These are phyloP conservation scores for Loriculus beryllinus DNA, from an alignment of 2,797 vertebrate genomes.

Conservation along the genomic window DNA sequence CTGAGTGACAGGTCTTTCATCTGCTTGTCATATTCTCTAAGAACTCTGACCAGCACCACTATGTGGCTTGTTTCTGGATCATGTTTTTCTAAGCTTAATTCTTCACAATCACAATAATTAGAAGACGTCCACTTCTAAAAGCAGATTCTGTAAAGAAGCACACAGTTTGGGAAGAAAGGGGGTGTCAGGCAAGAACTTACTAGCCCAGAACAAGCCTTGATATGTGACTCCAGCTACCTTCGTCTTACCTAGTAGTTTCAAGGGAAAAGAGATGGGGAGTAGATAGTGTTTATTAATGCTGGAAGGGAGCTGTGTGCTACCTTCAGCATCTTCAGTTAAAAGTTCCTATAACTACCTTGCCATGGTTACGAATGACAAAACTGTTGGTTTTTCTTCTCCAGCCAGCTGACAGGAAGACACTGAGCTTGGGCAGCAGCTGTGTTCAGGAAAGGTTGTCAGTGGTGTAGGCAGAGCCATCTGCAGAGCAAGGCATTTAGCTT, in stretches of 20 bases:
- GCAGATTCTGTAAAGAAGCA: not conserved
- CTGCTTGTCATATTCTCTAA: not conserved
- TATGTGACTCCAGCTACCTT: not conserved
- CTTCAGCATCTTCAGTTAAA: not conserved
- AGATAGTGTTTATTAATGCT: not conserved
- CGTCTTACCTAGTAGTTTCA: not conserved
- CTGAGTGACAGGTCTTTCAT: not conserved
- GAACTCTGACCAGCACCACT: not conserved
- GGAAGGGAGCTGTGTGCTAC: not conserved
- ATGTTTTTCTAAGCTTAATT: not conserved
- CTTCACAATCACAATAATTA: not conserved
- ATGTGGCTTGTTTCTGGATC: not conserved
- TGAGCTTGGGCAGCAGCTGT: constrained; percentile 41
- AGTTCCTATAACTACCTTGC: not conserved
- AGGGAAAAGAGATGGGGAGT: not conserved
- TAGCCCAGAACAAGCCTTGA: not conserved
- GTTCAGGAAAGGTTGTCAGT: constrained; percentile 7
- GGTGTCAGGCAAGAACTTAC: not conserved
- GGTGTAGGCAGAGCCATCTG: constrained; percentile 60
- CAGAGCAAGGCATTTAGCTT: constrained; percentile 2
- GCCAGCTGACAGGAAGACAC: constrained; percentile 36
- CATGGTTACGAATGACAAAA: not conserved
- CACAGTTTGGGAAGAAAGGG: not conserved
- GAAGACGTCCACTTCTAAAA: not conserved
- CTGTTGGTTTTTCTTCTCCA: not conserved